phyloP scores from a whole-genome alignment of 2,797 vertebrate genomes.

The Cossypha niveicapilla region DNA sequence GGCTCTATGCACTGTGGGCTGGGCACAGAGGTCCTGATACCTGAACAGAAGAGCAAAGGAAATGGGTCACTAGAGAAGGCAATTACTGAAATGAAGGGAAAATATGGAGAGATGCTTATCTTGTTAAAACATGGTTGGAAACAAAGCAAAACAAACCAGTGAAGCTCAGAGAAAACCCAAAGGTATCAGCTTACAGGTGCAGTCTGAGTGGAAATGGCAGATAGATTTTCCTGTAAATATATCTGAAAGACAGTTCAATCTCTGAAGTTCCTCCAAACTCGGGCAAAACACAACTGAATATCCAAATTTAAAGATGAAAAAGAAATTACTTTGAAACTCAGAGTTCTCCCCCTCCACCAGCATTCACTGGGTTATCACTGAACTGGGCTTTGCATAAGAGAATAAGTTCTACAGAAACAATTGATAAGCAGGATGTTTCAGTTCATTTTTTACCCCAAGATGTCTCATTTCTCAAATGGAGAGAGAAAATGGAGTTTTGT shows the following conservation, averaged over 20 bases:
- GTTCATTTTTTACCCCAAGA: neutral
- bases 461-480: neutral
- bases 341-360: neutral
- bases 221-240: neutral
- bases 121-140: slow-evolving; percentile 15
- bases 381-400: neutral
- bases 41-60: neutral
- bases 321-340: neutral
- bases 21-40: neutral
- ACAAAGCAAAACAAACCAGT: slow-evolving; percentile 20
- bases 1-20: neutral
- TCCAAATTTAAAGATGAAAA: neutral
- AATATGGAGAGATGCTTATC: slow-evolving; percentile 25
- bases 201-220: neutral
- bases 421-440: neutral
- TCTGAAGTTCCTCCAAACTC: neutral
- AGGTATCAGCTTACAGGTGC: slow-evolving; percentile 17
- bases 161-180: neutral
- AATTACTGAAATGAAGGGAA: slow-evolving; percentile 35
- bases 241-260: neutral
- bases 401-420: neutral
- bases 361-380: neutral
- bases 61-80: slow-evolving; percentile 17
- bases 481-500: neutral
- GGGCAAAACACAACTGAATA: neutral